These are phyloP conservation scores for Coleophora deauratella DNA, from an alignment of 2,888 invertebrate genomes.

Conservation along the genomic window DNA sequence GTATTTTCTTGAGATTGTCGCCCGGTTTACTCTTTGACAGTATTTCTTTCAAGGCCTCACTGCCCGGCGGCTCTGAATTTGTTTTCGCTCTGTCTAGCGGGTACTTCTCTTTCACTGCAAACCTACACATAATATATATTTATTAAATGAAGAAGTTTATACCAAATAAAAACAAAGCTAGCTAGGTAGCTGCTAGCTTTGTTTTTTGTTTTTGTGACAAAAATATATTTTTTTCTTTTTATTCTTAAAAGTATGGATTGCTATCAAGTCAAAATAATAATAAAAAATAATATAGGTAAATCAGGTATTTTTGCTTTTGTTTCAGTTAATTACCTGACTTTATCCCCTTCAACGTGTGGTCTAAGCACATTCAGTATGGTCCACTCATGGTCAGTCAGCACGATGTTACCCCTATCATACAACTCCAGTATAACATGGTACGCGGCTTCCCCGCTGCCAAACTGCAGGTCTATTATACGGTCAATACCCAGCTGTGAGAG, in stretches of 20 bases:
- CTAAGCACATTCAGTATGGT: constrained; percentile 94
- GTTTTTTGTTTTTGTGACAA: too few species aligned
- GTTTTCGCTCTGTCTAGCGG: constrained; percentile 84
- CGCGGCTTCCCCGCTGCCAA: constrained; percentile 93
- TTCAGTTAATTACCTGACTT: constrained; percentile 72
- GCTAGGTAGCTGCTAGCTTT: too few species aligned
- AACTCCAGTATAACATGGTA: constrained; percentile 96
- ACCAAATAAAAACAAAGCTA: too few species aligned
- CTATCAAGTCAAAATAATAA: too few species aligned
- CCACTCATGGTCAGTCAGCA: constrained; percentile 92
- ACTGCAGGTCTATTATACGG: constrained; percentile 95
- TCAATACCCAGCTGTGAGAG: constrained; percentile 92
- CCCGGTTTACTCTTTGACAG: constrained; percentile 79
- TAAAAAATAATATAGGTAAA: too few species aligned
- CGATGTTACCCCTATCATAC: constrained; percentile 96
- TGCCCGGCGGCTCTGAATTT: constrained; percentile 65
- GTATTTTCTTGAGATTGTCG: constrained; percentile 85
- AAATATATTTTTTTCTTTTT: too few species aligned
- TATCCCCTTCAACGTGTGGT: constrained; percentile 93
- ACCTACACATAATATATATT: too few species aligned
- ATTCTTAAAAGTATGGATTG: too few species aligned
- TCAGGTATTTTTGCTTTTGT: too few species aligned
- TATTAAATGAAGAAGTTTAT: background rate
- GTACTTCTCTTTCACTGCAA: constrained; percentile 95
- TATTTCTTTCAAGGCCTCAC: constrained; percentile 73